Evolutionary conservation across 2,888 invertebrate genomes (phyloP), one percentile per base, ranked within the genome.

Genomic region (Agonopterix heracliana): DNA sequence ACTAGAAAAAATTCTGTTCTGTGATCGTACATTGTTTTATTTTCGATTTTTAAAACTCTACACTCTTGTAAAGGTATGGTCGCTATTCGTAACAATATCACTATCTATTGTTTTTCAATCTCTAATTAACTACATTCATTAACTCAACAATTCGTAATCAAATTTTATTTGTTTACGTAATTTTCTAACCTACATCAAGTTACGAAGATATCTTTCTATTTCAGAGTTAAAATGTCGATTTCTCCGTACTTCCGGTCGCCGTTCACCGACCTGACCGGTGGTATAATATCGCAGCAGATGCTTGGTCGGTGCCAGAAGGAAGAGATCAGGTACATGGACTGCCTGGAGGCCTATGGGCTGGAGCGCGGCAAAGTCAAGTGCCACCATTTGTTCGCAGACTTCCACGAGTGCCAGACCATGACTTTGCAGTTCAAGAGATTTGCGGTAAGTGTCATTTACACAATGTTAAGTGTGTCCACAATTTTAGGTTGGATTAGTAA

Each of bases 321-420:
- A 59, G 95, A 96, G 79, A 81, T 93, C 70, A 89, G 90, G 34
- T 90, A 92, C 65, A 90, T 94, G 81, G 94, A 96, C 57, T 96
- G 96, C 64, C 67, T 95, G 45, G 95, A 96, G 67, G 96, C 95
- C 2, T 95, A 96, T 58, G 96, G 96, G 1, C 61, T 91, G 9
- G 90, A 92, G n/a, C 86, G 89, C 41, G 94, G 93, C 0, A 60
- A 79, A 36, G 66, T 65, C n/a, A 91, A 92, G 68, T 96, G 96
- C 69, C 66, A 75, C 3, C 74, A 86, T 47, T 71, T 94, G 7
- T 87, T 93, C 49, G 83, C 87, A 0, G 95, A 96, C 74, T 93
- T 92, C 61, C 84, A 90, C 52, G 96, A 96, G 77, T 96, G 96
- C 61, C 78, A 90, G 11, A 78, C 82, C 1, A 75, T 81, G 55